Percentiles rank a stretch among this genome's conserved stretches.
Evolutionary conservation across 2,888 invertebrate genomes (phyloP).

Genomic region (Malachius bipustulatus): DNA sequence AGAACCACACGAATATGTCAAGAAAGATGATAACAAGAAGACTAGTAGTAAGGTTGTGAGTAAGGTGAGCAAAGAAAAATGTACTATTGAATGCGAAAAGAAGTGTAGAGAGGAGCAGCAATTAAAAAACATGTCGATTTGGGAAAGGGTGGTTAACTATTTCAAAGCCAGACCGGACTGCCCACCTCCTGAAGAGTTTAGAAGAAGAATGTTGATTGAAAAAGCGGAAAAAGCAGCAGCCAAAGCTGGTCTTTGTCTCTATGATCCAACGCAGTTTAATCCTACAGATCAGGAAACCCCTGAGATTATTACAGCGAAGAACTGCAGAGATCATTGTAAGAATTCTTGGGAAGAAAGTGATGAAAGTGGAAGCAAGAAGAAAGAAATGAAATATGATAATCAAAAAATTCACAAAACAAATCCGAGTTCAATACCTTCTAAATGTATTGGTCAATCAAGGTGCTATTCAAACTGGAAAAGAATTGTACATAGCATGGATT

Average conservation of each 20-base stretch:
- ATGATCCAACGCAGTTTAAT: not conserved
- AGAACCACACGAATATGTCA: not conserved
- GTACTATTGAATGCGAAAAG: not conserved
- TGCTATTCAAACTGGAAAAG: no score
- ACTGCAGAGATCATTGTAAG: no score
- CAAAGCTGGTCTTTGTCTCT: conserved; percentile 11
- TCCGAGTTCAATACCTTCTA: no score
- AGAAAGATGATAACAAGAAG: not conserved
- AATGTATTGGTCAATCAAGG: no score
- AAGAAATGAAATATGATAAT: no score
- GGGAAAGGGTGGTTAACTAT: conserved; percentile 9
- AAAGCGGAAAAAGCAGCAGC: conserved; percentile 11
- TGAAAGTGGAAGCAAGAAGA: no score
- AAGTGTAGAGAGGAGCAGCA: conserved; percentile 2
- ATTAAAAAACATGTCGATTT: not conserved
- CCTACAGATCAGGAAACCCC: not conserved
- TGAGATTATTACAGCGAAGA: not conserved
- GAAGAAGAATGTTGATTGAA: conserved; percentile 6
- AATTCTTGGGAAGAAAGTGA: no score
- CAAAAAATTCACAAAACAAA: no score
- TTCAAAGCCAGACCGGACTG: conserved; percentile 11
- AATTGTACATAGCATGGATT: no score
- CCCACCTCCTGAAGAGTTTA: conserved; percentile 11
- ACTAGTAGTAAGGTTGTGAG: not conserved
- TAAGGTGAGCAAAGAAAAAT: not conserved